These are phyloP conservation scores for Drosophila ercepeae DNA, from an alignment of 1,140 invertebrate species.

Conservation along the genomic window DNA sequence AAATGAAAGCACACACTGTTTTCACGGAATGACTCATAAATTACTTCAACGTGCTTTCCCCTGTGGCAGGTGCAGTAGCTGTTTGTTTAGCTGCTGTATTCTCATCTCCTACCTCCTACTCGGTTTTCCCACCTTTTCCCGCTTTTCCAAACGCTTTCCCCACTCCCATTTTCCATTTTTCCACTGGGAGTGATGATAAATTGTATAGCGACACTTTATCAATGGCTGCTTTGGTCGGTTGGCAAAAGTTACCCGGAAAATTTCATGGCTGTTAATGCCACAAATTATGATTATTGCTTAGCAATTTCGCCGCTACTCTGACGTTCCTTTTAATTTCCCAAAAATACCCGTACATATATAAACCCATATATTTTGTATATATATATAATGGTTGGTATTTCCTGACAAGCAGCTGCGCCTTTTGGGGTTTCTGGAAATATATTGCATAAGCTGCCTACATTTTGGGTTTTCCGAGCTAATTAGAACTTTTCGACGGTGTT, in stretches of 20 bases:
- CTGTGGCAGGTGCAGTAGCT: slow-evolving; percentile 60
- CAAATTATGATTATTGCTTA: slow-evolving; percentile 80
- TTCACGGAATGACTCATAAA: slow-evolving; percentile 74
- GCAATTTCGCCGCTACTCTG: slow-evolving; percentile 49
- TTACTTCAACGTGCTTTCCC: slow-evolving; percentile 66
- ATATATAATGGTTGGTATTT: no score
- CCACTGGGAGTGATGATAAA: slow-evolving; percentile 37
- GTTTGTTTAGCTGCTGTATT: slow-evolving; percentile 20
- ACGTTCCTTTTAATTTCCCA: slow-evolving; percentile 52
- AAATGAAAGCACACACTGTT: slow-evolving; percentile 47
- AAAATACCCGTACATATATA: slow-evolving; percentile 33
- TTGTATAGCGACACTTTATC: slow-evolving; percentile 56
- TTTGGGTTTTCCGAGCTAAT: slow-evolving; percentile 40
- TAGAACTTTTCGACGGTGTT: slow-evolving; percentile 52
- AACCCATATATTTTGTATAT: slow-evolving; percentile 7
- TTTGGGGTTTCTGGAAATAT: slow-evolving; percentile 16
- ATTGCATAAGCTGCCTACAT: not conserved
- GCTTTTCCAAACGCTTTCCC: slow-evolving; percentile 5
- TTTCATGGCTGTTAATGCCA: slow-evolving; percentile 50
- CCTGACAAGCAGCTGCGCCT: slow-evolving; percentile 36
- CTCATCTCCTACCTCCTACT: not conserved
- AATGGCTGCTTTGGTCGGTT: slow-evolving; percentile 3
- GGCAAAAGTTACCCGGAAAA: slow-evolving; percentile 28
- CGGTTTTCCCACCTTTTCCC: not conserved
- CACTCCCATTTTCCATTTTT: slow-evolving; percentile 1